Evolutionary conservation across 2,797 vertebrate species (phyloP), one percentile per base, ranked within the genome.

Genomic region (Sebastes dallii): DNA sequence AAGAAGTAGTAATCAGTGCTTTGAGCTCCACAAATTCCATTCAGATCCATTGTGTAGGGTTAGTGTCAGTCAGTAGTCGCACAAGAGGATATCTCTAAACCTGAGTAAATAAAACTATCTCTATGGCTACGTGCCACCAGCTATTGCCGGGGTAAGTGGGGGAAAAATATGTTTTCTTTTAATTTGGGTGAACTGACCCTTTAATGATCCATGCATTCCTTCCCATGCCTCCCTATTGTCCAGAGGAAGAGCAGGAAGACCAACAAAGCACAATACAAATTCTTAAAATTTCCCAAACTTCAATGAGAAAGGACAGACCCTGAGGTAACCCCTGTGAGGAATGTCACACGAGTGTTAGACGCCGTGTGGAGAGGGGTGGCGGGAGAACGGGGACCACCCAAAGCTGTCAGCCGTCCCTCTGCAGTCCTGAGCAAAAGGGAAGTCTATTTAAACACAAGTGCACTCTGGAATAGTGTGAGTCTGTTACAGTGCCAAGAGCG

Each of bases 271-370:
- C 80, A 92, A 93, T 91, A 85, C 82, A 91, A 91, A 89, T 90
- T 91, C 85, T 89, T 71, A 67, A 89, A 89, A 88, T 85, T 67
- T 85, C 86, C 83, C 82, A 77, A 86, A 87, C 84, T 68, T 85
- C 75, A 83, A 55, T 86, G 90, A 88, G 56, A 93, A 93, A 91
- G 82, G 60, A 56, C 81, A 81, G 89, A 91, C 91, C 94, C 74
- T 55, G 56, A 9, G 74, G 65, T 93, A 91, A 95, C 92, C 92
- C 87, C 89, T 39, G 80, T 32, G 74, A 88, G 90, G 94, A 96
- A 95, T 96, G 94, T 95, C 88, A 85, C 92, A 74, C 84, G 24
- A 76, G 86, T 73, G 89, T 93, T 85, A 54, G 77, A 93, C 79
- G 46, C 67, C 2, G 75, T n/a, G 52, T 67, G 73, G 82, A 72